Percentiles rank a stretch among this genome's conserved stretches.
Conservation (phyloP, 1,140 invertebrate species). For the Zaprionus tsacasi region DNA sequence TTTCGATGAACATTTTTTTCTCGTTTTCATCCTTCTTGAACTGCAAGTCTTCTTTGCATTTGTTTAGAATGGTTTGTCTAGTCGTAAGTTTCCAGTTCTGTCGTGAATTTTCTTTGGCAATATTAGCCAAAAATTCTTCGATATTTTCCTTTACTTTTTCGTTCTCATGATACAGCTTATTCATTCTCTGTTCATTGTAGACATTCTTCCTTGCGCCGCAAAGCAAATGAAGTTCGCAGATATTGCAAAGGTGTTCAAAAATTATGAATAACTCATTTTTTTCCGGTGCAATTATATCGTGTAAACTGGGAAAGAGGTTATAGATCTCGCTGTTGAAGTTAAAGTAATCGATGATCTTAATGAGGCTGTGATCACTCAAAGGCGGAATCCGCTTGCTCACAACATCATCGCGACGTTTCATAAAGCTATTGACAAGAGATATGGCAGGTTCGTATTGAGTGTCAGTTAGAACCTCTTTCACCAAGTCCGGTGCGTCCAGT, state of each 20-base stretch:
- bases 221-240: constrained; percentile 6
- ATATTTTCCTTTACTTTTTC: not conserved
- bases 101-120: not conserved
- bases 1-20: constrained; percentile 9
- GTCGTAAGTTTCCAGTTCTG: constrained; percentile 1
- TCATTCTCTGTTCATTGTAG: not conserved
- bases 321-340: constrained; percentile 1
- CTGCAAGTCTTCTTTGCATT: constrained; percentile 10
- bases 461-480: not conserved
- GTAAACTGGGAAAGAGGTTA: constrained; percentile 7
- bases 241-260: constrained; percentile 11
- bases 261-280: not conserved
- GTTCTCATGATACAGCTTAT: constrained; percentile 18
- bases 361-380: constrained; percentile 12
- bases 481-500: not conserved
- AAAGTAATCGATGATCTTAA: constrained; percentile 33
- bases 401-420: not conserved
- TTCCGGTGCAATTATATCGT: not conserved
- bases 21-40: not conserved
- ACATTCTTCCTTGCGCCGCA: not conserved
- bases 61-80: not conserved
- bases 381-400: not conserved
- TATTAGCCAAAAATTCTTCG: not conserved
- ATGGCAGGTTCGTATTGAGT: constrained; percentile 9
- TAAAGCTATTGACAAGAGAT: constrained; percentile 1